These are phyloP conservation scores for Capitella teleta DNA, from an alignment of 1,140 invertebrate species.

Conservation along the genomic window DNA sequence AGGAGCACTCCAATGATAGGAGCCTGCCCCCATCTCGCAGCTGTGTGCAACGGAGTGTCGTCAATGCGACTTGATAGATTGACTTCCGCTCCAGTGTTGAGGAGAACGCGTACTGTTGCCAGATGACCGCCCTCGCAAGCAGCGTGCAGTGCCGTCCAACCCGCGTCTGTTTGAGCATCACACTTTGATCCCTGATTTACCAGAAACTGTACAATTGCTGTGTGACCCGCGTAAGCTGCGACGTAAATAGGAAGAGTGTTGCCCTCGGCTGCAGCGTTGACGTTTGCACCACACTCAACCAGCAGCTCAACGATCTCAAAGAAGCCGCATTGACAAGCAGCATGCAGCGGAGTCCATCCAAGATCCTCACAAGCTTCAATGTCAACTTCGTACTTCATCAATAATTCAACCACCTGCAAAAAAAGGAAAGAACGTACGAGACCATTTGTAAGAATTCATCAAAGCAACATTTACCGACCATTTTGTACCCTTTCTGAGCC, in stretches of 20 bases:
- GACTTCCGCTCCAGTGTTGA: slow-evolving; percentile 3
- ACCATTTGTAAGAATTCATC: not conserved
- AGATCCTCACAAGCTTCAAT: slow-evolving; percentile 13
- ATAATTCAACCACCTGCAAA: slow-evolving; percentile 7
- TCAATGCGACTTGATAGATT: not conserved
- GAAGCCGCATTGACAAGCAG: slow-evolving; percentile 2
- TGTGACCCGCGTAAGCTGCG: slow-evolving; percentile 4
- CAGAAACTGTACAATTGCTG: not conserved
- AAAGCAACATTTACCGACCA: not conserved
- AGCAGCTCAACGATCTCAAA: slow-evolving; percentile 5
- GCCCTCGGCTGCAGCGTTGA: slow-evolving; percentile 1
- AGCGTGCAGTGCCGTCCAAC: slow-evolving; percentile 10
- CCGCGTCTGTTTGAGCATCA: slow-evolving; percentile 3
- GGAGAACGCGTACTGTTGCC: not conserved
- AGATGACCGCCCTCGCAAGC: not conserved
- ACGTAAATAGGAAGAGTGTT: not conserved
- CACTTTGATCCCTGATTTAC: not conserved
- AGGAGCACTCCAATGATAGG: slow-evolving; percentile 3
- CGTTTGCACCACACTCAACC: not conserved
- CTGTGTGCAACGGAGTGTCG: slow-evolving; percentile 6
- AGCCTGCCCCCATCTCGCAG: slow-evolving; percentile 2
- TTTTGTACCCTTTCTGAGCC: slow-evolving; percentile 17
- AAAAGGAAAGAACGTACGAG: not conserved
- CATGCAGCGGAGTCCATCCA: slow-evolving; percentile 7
- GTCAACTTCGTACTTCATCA: slow-evolving; percentile 12